Base-by-base conservation (phyloP, 1,140 invertebrate species). In the Andrena cerasifolii region DNA sequence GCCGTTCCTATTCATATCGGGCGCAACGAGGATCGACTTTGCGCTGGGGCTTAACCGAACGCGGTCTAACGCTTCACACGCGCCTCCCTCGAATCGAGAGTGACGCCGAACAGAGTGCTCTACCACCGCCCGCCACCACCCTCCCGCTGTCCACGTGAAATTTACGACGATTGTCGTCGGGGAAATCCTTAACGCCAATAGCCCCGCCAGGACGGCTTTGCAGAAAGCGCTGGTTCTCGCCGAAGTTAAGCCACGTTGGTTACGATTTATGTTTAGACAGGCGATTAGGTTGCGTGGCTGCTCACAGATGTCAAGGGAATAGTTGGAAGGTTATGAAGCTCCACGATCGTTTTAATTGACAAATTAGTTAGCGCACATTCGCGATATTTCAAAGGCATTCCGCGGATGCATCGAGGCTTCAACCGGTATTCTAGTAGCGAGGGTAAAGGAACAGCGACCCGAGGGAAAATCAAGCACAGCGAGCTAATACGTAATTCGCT, bases 401-500 rank as follows among this genome's bases (percentile, higher is more conserved):
- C 58, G 33, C 21, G 33, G 36, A 26, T 62, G 33, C 21, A 36
- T 24, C 31, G 8, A 21, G 45, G 4, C 12, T 3, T 16, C 7
- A 8, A 16, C 14, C 12, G 31, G 33, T 3, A 10, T 40, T 40
- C 45, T 12, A 14, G 36, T 12, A 26, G 21, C 7, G 1, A 14
- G 26, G 73, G 12, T 58, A 28, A 28, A 70, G 14, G 16, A 36
- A 54, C 12, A 47, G 16, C n/a, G 26, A 24, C 16, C 18, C 16
- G n/a, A 2, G 16, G 59, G n/a, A 36, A 24, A 75, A 51, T 59
- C 43, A 2, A 10, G 31, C 24, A 58, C n/a, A 26, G 31, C 33
- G 59, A 47, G 45, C 78, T 73, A 87, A 82, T 83, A 85, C 82
- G 78, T 43, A 59, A 58, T 31, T 31, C 16, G 31, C 8, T 24